Conservation (phyloP, 2,797 vertebrate genomes). For the Lophius americanus region DNA sequence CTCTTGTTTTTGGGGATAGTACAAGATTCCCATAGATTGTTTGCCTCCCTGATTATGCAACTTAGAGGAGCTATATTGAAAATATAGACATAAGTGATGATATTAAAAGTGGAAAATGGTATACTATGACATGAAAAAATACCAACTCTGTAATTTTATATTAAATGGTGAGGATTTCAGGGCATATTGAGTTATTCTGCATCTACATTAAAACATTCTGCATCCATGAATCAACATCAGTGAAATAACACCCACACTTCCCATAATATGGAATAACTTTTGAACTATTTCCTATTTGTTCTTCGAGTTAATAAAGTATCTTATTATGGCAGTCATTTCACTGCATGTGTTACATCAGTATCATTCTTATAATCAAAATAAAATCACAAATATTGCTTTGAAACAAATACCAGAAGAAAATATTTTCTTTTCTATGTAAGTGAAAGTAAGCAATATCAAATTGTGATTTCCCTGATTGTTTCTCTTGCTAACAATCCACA, state of each 20-base stretch:
- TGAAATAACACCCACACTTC: neutral
- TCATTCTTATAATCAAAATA: neutral
- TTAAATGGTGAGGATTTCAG: neutral
- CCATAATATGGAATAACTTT: neutral
- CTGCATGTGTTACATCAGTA: neutral
- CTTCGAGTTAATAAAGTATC: neutral
- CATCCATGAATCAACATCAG: neutral
- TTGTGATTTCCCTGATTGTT: neutral
- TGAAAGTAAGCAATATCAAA: neutral
- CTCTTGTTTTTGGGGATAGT: constrained; percentile 57
- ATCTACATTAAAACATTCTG: neutral
- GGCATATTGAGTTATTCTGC: neutral
- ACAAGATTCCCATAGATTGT: constrained; percentile 32
- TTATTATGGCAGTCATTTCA: neutral
- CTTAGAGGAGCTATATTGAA: neutral
- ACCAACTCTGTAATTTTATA: neutral
- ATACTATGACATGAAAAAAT: neutral
- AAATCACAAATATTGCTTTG: neutral
- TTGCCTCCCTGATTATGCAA: neutral
- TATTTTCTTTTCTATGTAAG: neutral
- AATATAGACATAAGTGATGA: neutral
- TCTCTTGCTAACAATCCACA: too few relatives aligned
- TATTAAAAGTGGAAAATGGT: neutral
- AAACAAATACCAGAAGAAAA: neutral
- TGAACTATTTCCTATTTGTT: too few relatives aligned